Evolutionary conservation across 2,113 vertebrate species (phyloP).

Genomic region (Sceloporus tristichus): DNA sequence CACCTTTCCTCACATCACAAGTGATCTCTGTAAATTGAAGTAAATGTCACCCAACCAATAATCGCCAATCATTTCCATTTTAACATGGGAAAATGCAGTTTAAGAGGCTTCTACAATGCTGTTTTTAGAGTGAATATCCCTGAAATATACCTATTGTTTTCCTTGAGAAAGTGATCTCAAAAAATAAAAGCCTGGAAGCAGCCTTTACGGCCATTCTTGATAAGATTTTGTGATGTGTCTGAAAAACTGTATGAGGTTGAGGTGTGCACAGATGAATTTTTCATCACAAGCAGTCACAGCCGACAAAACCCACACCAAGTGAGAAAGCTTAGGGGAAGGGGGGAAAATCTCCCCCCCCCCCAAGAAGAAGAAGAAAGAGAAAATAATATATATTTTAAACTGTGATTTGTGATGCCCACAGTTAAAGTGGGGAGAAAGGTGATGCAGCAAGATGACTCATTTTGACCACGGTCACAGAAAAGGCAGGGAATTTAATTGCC

Average conservation of each 20-base stretch:
- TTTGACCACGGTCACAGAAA: not conserved
- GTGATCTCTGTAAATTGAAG: too few relatives aligned
- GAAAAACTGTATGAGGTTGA: not conserved
- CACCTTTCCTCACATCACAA: not conserved
- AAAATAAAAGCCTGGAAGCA: not conserved
- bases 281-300: not conserved
- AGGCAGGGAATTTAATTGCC: conserved; percentile 2
- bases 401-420: not conserved
- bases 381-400: not conserved
- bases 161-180: not conserved
- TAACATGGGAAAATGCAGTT: not conserved
- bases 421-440: conserved; percentile 3
- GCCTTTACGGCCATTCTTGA: not conserved
- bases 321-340: not conserved
- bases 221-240: not conserved
- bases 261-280: not conserved
- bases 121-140: not conserved
- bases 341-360: not conserved
- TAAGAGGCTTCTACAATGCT: not conserved
- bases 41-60: not conserved
- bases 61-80: not conserved
- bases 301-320: not conserved
- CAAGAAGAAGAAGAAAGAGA: not conserved
- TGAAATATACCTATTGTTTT: not conserved
- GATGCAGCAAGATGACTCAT: conserved; percentile 8